phyloP scores from a whole-genome alignment of 92 coral and sea anemone species.

The Galaxea fascicularis region DNA sequence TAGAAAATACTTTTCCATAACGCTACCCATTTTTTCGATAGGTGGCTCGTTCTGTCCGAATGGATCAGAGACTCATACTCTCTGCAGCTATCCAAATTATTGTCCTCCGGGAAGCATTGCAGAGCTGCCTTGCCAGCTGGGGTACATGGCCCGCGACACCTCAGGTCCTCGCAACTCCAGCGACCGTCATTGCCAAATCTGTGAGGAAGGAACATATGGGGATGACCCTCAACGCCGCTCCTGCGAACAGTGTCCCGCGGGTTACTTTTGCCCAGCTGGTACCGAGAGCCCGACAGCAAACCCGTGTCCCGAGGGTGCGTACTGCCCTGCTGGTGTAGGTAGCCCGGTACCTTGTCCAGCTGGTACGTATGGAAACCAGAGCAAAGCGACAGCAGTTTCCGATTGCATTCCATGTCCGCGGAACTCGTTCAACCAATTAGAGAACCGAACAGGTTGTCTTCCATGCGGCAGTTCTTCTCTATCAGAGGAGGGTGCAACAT shows the following conservation, averaged over 20 bases:
- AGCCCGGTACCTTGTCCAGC: constrained; percentile 81
- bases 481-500: constrained; percentile 78
- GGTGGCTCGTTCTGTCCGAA: constrained; percentile 90
- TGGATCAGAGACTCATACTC: constrained; percentile 56
- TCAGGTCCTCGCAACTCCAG: constrained; percentile 74
- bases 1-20: too few species aligned
- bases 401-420: constrained; percentile 86
- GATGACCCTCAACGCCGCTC: constrained; percentile 74
- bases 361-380: constrained; percentile 84
- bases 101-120: constrained; percentile 81
- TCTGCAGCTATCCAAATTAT: constrained; percentile 84
- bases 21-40: neutral
- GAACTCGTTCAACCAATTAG: constrained; percentile 69
- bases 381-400: constrained; percentile 72
- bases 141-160: constrained; percentile 68
- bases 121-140: constrained; percentile 78
- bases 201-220: constrained; percentile 87
- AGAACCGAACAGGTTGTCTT: constrained; percentile 78
- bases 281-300: constrained; percentile 83
- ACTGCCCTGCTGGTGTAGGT: constrained; percentile 82
- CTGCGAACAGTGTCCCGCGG: constrained; percentile 87
- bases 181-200: constrained; percentile 63
- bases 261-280: constrained; percentile 89
- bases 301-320: constrained; percentile 87
- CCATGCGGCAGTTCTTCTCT: constrained; percentile 95